These are phyloP conservation scores for Muschampia plurimacula DNA, from an alignment of 2,888 invertebrate species.

Conservation along the genomic window DNA sequence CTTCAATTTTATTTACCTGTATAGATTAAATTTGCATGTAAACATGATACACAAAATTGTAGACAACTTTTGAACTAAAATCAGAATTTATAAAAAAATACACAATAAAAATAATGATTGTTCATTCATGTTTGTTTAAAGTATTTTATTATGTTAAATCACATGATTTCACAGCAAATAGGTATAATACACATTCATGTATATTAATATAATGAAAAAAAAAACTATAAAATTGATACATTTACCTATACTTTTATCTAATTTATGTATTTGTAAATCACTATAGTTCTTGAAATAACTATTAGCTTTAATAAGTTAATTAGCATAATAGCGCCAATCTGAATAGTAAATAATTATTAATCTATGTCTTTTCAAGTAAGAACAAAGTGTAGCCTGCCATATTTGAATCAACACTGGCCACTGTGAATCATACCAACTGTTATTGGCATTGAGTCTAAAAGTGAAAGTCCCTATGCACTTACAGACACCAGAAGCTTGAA, in stretches of 20 bases:
- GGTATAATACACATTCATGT: no score
- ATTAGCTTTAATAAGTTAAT: conserved; percentile 1
- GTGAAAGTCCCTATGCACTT: conserved; percentile 79
- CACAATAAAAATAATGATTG: no score
- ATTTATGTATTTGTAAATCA: background rate
- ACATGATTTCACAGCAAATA: no score
- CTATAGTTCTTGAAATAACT: background rate
- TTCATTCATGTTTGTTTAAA: no score
- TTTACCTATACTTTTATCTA: background rate
- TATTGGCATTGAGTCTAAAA: conserved; percentile 82
- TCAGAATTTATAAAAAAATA: no score
- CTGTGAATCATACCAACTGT: conserved; percentile 76
- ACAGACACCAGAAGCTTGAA: conserved; percentile 66
- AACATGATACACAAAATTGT: no score
- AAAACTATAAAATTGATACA: no score
- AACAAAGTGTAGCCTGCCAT: conserved; percentile 32
- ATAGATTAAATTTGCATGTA: no score
- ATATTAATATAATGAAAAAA: no score
- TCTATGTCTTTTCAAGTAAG: conserved; percentile 30
- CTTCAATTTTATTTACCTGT: no score
- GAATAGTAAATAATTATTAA: conserved; percentile 30
- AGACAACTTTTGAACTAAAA: no score
- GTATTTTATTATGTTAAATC: no score
- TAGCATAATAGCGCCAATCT: conserved; percentile 17
- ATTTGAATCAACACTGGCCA: conserved; percentile 46